Evolutionary conservation across 2,797 vertebrate genomes (phyloP).

Genomic region (Nannoperca australis): DNA sequence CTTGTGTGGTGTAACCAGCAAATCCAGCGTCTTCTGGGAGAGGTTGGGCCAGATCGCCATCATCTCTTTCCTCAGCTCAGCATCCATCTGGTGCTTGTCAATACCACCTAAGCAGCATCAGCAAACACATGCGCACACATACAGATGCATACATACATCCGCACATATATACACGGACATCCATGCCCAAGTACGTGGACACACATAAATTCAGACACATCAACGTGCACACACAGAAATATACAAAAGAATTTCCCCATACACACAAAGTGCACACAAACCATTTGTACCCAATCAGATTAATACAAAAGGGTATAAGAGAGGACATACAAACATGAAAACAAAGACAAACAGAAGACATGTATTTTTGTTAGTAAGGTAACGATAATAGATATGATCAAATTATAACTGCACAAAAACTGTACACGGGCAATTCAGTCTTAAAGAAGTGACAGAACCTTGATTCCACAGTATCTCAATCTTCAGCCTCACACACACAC

Average conservation of each 20-base stretch:
- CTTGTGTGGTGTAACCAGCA: conserved; percentile 96
- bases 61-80: conserved; percentile 96
- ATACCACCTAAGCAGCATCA: conserved; percentile 75
- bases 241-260: conserved; percentile 11
- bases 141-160: conserved; percentile 20
- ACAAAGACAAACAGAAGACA: conserved; percentile 60
- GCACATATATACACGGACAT: conserved; percentile 29
- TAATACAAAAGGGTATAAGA: conserved; percentile 41
- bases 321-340: conserved; percentile 68
- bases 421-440: background rate
- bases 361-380: conserved; percentile 27
- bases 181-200: conserved; percentile 17
- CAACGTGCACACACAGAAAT: conserved; percentile 25
- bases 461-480: conserved; percentile 11
- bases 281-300: conserved; percentile 52
- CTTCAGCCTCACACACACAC: conserved; percentile 18
- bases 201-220: conserved; percentile 28
- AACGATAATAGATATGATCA: background rate
- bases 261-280: conserved; percentile 29
- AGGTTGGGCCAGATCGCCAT: conserved; percentile 98
- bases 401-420: background rate
- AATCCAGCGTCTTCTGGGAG: conserved; percentile 95
- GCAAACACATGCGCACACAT: conserved; percentile 34
- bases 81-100: conserved; percentile 97
- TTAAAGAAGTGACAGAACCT: conserved; percentile 21